Conservation (phyloP, 2,888 invertebrate species). For the Drosophila multiciliata region DNA sequence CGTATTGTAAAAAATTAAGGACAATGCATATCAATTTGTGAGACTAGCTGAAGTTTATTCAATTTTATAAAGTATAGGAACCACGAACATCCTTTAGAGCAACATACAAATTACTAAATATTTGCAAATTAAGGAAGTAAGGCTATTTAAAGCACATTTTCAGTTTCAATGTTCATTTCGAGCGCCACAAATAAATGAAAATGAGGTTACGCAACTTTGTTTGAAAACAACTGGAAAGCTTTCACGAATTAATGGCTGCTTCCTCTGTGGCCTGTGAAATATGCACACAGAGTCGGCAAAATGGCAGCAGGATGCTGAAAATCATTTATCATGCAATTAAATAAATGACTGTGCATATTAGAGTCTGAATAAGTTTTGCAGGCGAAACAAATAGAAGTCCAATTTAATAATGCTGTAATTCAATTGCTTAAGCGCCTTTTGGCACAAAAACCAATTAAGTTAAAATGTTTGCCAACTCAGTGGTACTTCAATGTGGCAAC, state of each 20-base stretch:
- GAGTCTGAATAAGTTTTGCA: neutral
- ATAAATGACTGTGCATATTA: conserved; percentile 53
- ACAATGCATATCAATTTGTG: neutral
- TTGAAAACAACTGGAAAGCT: neutral
- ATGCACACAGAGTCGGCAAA: conserved; percentile 20
- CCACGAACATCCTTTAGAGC: neutral
- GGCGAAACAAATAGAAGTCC: neutral
- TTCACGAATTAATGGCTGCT: neutral
- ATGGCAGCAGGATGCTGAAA: conserved; percentile 28
- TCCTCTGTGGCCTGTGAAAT: conserved; percentile 5
- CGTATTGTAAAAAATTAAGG: neutral
- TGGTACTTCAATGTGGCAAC: conserved; percentile 40
- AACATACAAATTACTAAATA: neutral
- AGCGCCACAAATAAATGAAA: neutral
- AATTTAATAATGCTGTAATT: conserved; percentile 17
- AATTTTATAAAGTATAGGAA: neutral
- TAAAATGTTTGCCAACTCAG: conserved; percentile 71
- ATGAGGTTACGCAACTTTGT: conserved; percentile 1
- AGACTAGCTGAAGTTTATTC: neutral
- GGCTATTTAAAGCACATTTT: no score
- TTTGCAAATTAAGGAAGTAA: no score
- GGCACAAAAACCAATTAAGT: conserved; percentile 66
- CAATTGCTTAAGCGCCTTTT: conserved; percentile 46
- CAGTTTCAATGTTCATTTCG: neutral
- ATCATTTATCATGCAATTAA: conserved; percentile 67